Evolutionary conservation across 2,888 invertebrate species (phyloP), one percentile per base, ranked within the genome.

Genomic region (Hyppa rectilinea): DNA sequence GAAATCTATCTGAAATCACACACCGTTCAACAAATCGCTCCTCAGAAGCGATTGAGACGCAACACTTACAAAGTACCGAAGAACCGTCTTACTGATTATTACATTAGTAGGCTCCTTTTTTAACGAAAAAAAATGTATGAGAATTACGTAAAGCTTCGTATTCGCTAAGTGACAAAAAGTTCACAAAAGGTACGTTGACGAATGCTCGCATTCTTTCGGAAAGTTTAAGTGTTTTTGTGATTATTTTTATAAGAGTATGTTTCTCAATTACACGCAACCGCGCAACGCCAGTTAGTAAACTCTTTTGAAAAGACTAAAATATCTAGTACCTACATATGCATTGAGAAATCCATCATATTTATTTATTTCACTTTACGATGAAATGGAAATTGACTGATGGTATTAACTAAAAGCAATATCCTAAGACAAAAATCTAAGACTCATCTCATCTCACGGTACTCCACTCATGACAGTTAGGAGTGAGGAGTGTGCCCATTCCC

Each of bases 1-100:
- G 43, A 61, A 73, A 73, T 74, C 23, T 38, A 7, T 55, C n/a
- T 45, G 26, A 45, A 66, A 73, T 73, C 74, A 52, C 60, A 78
- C 50, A 61, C 73, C 40, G 56, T 60, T 52, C 55, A 63, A 23
- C 20, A 43, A 75, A 61, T 49, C 36, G 12, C 59, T 40, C 50
- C 23, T 38, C 40, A 7, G 40, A 52, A 36, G 23, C 50, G 29
- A 67, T 61, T 29, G 64, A 52, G 47, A 50, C 49, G 66, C 49
- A 31, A 59, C 38, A 31, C 43, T 55, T 38, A 38, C 26, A 49
- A 53, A 45, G 29, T 29, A 50, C 34, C n/a, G 36, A 40, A 38
- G 61, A 63, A 52, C 9, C 40, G 36, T 40, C 38, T 26, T 75
- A 69, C 62, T 62, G 58, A 65, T 53, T 55, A 69, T 78, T 69